Evolutionary conservation across 2,797 vertebrate genomes (phyloP), one percentile per base, ranked within the genome.

Genomic region (Pipistrellus nathusii): DNA sequence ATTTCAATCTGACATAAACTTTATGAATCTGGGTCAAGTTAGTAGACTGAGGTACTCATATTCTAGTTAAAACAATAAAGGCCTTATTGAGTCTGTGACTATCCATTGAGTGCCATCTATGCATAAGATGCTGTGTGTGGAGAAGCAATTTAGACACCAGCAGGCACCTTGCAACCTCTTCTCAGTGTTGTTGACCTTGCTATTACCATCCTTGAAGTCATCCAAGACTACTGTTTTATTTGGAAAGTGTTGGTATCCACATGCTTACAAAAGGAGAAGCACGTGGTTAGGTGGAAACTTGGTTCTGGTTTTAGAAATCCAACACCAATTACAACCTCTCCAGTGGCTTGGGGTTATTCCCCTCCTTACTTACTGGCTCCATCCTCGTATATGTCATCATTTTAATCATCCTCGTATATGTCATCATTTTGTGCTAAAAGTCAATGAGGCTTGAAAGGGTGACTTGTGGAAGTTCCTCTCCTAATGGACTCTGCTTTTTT

Each of bases 391-490:
- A 85, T 62, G 73, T 78, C 73, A 94, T 90, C 64, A 48, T 53
- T 92, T 92, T 80, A 88, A 90, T 94, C 94, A 90, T 86, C 32
- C 27, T 77, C 32, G 48, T 75, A 27, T 77, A 85, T 62, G 73
- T 78, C 73, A 94, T 93, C 82, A 95, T 66, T 91, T 88, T 95
- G 68, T 94, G 27, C 83, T 90, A 89, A 96, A 97, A 92, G 92
- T 94, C 83, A 93, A 72, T 93, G 92, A 95, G 48, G 55, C 83
- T 75, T 94, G 78, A 94, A 93, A 88, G 51, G 55, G 96, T 94
- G 88, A 93, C 71, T 76, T 30, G 62, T 75, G 5, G 64, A 88
- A 35, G 55, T 80, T 95, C 89, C 68, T 91, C 8, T 92, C 23
- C 83, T 95, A 92, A 94, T n/a, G 91, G 32, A 13, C 38, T 91